A percentile compares a stretch with the other conserved stretches of the same genome.
Evolutionary conservation across 2,113 vertebrate species (phyloP).

Genomic region (Etheostoma cragini): DNA sequence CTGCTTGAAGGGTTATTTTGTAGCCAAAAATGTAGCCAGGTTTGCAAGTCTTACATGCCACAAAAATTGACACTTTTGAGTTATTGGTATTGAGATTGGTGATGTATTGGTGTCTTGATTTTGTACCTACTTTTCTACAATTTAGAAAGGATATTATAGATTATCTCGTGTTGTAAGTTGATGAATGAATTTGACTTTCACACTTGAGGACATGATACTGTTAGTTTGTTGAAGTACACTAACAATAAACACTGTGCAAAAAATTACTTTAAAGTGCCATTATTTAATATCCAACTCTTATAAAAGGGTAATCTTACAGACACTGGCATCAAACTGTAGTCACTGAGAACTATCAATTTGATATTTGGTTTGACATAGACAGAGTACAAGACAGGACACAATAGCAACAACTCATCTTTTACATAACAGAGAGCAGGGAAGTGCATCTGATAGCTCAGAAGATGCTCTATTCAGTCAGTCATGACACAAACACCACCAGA

Average conservation of each 20-base stretch:
- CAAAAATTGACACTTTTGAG: neutral
- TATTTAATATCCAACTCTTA: neutral
- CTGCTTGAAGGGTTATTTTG: neutral
- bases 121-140: neutral
- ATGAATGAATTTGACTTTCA: neutral
- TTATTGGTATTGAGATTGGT: too few relatives aligned
- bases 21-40: neutral
- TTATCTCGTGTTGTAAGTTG: neutral
- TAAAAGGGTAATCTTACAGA: neutral
- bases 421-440: constrained; percentile 13
- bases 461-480: constrained; percentile 27
- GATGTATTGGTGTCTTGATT: neutral
- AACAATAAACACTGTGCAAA: neutral
- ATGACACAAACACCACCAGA: constrained; percentile 28
- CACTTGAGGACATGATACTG: neutral
- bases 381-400: neutral
- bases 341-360: neutral
- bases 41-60: neutral
- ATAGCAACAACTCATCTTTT: constrained; percentile 2
- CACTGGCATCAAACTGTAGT: neutral
- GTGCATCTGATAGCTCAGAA: constrained; percentile 21
- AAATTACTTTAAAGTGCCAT: neutral
- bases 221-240: neutral
- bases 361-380: constrained; percentile 15
- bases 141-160: neutral